Evolutionary conservation across 1,140 invertebrate species (phyloP), one percentile per base, ranked within the genome.

Genomic region (Diabrotica undecimpunctata): DNA sequence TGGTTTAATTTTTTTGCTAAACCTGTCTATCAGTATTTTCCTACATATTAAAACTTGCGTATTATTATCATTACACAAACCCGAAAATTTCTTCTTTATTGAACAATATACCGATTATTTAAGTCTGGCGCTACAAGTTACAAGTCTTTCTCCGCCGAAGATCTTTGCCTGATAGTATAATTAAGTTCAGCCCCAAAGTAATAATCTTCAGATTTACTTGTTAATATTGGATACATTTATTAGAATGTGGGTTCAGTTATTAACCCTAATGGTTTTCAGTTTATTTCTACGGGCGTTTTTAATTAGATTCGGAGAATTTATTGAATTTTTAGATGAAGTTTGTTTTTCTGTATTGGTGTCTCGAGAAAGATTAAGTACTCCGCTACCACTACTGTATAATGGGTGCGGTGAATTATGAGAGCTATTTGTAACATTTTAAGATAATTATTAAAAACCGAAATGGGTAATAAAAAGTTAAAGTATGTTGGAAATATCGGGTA

Each of bases 191-290:
- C 55, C 55, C 55, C 14, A 57, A 57, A 13, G 11, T 38, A 57
- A 57, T 57, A 57, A 38, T 38, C 11, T 57, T 57, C 55, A 35
- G 25, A 57, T 38, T 57, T 36, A 57, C 36, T 57, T 57, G 36
- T 57, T 57, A 57, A 13, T 36, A 35, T 35, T 57, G 41, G 36
- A 37, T 36, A 12, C 11, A 10, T 11, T 57, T 57, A 57, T 57
- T 35, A 57, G 25, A 36, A 57, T 38, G 25, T 57, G 25, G 36
- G 55, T 36, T n/a, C 10, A 38, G 9, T 35, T 57, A 57, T 35
- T 57, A 38, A 57, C 11, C 9, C 12, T 57, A 57, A 57, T 57
- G 35, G 36, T 57, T 57, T 57, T 57, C 55, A 46, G 3, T 46
- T 46, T n/a, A 46, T 46, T 46, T 46, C 41, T 46, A 46, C 41